Evolutionary conservation across 2,797 vertebrate genomes (phyloP).

Genomic region (Babyrousa celebensis): DNA sequence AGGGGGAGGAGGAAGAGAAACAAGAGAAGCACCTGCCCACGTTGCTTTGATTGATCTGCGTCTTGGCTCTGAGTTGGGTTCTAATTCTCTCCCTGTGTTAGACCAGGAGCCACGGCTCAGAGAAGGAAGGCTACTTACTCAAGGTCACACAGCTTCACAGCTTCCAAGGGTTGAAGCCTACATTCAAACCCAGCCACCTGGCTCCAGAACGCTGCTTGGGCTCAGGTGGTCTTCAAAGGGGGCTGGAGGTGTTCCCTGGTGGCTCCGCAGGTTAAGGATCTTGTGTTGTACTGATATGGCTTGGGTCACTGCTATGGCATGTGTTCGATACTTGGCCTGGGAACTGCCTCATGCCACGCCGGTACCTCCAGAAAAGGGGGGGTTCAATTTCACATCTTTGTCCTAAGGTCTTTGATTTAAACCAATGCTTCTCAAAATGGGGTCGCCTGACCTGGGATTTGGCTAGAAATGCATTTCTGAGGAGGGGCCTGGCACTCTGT

Average conservation of each 20-base stretch:
- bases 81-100: background rate
- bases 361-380: no score
- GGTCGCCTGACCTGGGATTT: no score
- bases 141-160: background rate
- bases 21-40: rapidly evolving
- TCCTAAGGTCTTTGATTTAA: background rate
- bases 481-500: rapidly evolving
- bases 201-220: background rate
- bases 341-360: no score
- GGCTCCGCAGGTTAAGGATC: no score
- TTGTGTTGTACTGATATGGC: no score
- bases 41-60: background rate
- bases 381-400: background rate
- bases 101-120: background rate
- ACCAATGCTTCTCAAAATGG: background rate
- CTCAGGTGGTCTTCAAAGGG: background rate
- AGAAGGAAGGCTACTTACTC: background rate
- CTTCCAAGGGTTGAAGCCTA: no score
- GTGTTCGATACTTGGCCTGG: no score
- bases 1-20: background rate
- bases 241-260: no score
- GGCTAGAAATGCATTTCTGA: background rate
- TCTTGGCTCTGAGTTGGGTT: background rate
- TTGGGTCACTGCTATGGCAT: no score
- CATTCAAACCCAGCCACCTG: background rate